Conservation (phyloP, 2,888 invertebrate species). For the Lingula anatina region DNA sequence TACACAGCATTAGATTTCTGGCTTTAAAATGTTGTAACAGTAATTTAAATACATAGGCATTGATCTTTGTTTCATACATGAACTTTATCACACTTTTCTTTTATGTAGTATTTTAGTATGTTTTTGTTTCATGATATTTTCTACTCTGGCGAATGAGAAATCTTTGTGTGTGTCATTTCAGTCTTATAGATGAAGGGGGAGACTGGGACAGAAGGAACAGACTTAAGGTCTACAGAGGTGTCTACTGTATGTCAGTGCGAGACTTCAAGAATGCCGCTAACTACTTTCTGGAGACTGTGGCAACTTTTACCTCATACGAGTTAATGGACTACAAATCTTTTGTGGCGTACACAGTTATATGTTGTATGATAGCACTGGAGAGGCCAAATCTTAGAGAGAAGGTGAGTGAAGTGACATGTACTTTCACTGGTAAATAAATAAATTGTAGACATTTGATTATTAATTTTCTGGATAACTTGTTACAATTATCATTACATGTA, state of each 20-base stretch:
- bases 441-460: no score
- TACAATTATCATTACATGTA: no score
- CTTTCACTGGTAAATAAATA: no score
- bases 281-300: conserved; percentile 95
- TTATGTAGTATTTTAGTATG: no score
- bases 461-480: no score
- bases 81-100: no score
- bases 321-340: conserved; percentile 94
- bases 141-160: no score
- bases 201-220: conserved; percentile 99
- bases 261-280: conserved; percentile 92
- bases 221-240: conserved; percentile 81
- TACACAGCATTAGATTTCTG: no score
- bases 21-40: no score
- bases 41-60: no score
- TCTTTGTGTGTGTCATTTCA: conserved; percentile 18
- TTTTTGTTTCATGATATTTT: no score
- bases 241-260: conserved; percentile 91
- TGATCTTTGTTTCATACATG: no score
- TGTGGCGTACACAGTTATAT: conserved; percentile 74
- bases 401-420: conserved; percentile 51
- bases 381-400: conserved; percentile 75
- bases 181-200: conserved; percentile 89
- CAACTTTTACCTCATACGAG: conserved; percentile 98
- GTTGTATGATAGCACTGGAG: conserved; percentile 75